A percentile compares a stretch with the other conserved stretches of the same genome.
Evolutionary conservation across 2,888 invertebrate species (phyloP).

Genomic region (Pterostichus madidus): DNA sequence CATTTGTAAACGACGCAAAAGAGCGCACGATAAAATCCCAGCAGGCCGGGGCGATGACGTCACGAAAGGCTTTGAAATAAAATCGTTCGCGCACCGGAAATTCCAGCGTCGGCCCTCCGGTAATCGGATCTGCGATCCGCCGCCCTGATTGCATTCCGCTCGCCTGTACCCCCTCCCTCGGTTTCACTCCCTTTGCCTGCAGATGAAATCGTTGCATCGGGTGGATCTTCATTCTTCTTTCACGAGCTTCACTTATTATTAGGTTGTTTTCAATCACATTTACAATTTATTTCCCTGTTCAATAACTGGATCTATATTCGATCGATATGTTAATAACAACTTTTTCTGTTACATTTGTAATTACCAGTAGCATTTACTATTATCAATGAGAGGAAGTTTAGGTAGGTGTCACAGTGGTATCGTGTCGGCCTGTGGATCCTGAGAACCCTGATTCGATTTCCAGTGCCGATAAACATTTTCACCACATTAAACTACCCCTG

Average conservation of each 20-base stretch:
- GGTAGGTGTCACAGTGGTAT: too few relatives aligned
- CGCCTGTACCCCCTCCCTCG: conserved; percentile 1
- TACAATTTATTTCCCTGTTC: too few relatives aligned
- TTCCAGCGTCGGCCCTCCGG: conserved; percentile 63
- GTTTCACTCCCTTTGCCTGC: background rate
- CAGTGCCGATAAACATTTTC: too few relatives aligned
- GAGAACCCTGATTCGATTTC: too few relatives aligned
- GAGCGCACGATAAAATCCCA: conserved; percentile 58
- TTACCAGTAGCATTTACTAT: too few relatives aligned
- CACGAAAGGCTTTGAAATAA: conserved; percentile 61
- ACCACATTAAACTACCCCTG: too few relatives aligned
- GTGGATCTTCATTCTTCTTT: background rate
- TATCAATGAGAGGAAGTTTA: too few relatives aligned
- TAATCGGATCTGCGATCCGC: conserved; percentile 63
- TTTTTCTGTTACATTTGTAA: too few relatives aligned
- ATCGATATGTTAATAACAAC: too few relatives aligned
- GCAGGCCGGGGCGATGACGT: conserved; percentile 44
- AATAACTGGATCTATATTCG: too few relatives aligned
- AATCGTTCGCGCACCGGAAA: conserved; percentile 65
- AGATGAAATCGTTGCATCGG: conserved; percentile 10
- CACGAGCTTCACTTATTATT: background rate
- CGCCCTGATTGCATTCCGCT: conserved; percentile 63
- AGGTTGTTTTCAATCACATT: too few relatives aligned
- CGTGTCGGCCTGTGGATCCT: too few relatives aligned
- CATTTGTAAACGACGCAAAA: conserved; percentile 63